A percentile compares a stretch with the other conserved stretches of the same genome.
Evolutionary conservation across 2,888 invertebrate genomes (phyloP).

Genomic region (Chrysotoxum bicinctum): DNA sequence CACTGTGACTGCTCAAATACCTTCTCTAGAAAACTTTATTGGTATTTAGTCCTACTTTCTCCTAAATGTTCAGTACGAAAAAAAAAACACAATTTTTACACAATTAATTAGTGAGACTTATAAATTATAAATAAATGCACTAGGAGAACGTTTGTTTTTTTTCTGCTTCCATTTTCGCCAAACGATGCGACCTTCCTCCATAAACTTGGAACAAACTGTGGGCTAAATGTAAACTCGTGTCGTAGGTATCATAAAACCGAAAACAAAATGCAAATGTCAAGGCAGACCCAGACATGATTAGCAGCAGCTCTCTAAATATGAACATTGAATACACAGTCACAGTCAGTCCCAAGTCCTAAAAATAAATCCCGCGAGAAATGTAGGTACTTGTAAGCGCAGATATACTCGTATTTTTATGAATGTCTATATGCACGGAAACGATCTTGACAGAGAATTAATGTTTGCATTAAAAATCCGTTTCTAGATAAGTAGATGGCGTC

Average conservation of each 20-base stretch:
- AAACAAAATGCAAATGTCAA: constrained; percentile 65
- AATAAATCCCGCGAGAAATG: constrained; percentile 37
- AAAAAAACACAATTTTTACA: background rate
- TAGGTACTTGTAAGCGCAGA: background rate
- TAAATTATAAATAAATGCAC: constrained; percentile 1
- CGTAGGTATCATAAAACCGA: background rate
- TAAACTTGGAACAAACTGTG: constrained; percentile 14
- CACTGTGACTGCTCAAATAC: too few relatives aligned
- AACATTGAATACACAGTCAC: background rate
- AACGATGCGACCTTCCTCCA: constrained; percentile 15
- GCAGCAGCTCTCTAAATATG: constrained; percentile 24
- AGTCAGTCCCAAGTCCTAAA: constrained; percentile 41
- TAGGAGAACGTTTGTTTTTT: background rate
- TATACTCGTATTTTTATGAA: constrained; percentile 4
- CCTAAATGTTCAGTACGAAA: too few relatives aligned
- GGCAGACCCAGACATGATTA: constrained; percentile 47
- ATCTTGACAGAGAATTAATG: constrained; percentile 68
- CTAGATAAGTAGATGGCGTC: background rate
- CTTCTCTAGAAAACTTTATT: too few relatives aligned
- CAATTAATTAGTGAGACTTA: background rate
- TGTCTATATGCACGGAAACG: constrained; percentile 47
- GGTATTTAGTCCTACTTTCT: too few relatives aligned
- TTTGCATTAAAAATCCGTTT: constrained; percentile 61
- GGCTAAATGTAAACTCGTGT: background rate
- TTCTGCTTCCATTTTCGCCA: background rate